Evolutionary conservation across 2,888 invertebrate genomes (phyloP).

Genomic region (Mythimna ferrago): DNA sequence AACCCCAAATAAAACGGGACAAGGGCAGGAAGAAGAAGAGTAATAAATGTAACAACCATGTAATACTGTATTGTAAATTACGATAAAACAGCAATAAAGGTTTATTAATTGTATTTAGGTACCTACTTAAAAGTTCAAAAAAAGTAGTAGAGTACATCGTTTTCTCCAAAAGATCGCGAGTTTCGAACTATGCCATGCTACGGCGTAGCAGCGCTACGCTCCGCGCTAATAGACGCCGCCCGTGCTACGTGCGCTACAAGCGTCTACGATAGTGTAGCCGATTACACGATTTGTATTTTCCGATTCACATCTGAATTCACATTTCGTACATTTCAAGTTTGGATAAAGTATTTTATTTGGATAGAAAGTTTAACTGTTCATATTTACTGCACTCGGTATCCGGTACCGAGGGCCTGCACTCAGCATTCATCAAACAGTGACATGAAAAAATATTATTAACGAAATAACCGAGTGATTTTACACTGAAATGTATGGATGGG

Average conservation of each 20-base stretch:
- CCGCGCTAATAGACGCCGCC: conserved; percentile 44
- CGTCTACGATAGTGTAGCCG: conserved; percentile 52
- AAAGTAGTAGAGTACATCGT: conserved; percentile 5
- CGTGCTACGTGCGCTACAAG: conserved; percentile 52
- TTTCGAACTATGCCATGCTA: conserved; percentile 40
- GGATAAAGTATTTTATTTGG: conserved; percentile 33
- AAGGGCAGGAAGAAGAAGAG: too few species aligned
- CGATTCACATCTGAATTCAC: conserved; percentile 37
- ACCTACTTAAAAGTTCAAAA: background rate
- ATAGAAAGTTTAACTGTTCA: conserved; percentile 23
- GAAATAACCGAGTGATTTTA: conserved; percentile 23
- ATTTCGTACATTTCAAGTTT: conserved; percentile 23
- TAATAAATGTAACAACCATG: too few species aligned
- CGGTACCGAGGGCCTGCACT: background rate
- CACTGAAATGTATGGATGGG: conserved; percentile 20
- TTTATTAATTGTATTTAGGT: background rate
- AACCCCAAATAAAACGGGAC: too few species aligned
- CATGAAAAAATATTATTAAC: conserved; percentile 26
- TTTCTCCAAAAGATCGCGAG: conserved; percentile 17
- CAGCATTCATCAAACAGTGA: conserved; percentile 18
- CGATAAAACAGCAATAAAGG: too few species aligned
- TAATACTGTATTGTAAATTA: too few species aligned
- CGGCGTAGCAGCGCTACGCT: conserved; percentile 58
- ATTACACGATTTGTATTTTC: conserved; percentile 55
- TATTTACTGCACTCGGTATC: conserved; percentile 27